phyloP scores from a whole-genome alignment of 2,113 vertebrate species.

The Gila orcuttii region DNA sequence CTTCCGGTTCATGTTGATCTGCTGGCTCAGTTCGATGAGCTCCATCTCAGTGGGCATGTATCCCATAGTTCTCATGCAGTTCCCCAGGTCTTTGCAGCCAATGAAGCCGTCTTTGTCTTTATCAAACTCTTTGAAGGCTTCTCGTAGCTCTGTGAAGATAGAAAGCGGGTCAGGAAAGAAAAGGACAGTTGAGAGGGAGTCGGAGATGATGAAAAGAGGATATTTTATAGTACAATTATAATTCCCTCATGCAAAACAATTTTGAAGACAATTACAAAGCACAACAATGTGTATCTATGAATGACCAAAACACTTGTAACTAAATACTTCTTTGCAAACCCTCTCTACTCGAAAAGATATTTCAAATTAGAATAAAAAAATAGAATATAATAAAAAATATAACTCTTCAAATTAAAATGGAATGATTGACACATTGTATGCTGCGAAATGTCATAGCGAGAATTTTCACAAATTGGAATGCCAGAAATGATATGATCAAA shows the following conservation, averaged over 20 bases:
- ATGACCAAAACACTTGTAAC: neutral
- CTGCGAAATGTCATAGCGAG: neutral
- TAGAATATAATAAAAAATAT: neutral
- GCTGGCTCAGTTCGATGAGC: conserved; percentile 96
- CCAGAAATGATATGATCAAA: neutral
- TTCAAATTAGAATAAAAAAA: too few relatives aligned
- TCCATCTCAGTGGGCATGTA: conserved; percentile 99
- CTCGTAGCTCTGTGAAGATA: conserved; percentile 83
- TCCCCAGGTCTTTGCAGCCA: conserved; percentile 95
- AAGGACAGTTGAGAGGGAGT: neutral
- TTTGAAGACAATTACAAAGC: conserved; percentile 1
- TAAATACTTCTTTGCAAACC: neutral
- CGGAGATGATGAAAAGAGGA: neutral
- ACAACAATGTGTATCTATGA: neutral
- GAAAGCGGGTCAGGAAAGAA: neutral
- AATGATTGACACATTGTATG: neutral
- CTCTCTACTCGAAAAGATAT: neutral
- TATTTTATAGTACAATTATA: neutral
- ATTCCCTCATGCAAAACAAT: neutral
- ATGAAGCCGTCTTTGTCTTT: conserved; percentile 98
- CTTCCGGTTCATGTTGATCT: conserved; percentile 98
- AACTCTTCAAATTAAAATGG: neutral
- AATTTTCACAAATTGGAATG: neutral
- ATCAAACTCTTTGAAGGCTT: conserved; percentile 96
- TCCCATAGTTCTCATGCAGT: conserved; percentile 99